Evolutionary conservation across 2,888 invertebrate species (phyloP).

Genomic region (Andricus curvator): DNA sequence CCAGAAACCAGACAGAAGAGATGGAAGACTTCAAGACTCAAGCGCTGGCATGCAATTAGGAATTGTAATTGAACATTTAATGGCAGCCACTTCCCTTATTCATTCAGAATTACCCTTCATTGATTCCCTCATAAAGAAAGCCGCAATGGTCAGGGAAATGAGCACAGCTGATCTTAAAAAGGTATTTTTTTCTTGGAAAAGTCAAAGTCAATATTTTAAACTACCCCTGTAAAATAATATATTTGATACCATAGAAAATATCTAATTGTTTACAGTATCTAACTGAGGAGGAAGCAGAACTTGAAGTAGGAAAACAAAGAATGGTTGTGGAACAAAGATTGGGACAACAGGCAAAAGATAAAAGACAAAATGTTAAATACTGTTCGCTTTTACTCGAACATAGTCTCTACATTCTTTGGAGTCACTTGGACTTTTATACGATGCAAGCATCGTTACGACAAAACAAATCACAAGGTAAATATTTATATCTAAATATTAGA

Average conservation of each 20-base stretch:
- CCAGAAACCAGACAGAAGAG: conserved; percentile 61
- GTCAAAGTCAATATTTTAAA: too few relatives aligned
- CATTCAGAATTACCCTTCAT: conserved; percentile 70
- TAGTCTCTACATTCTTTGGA: conserved; percentile 88
- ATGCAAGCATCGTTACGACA: conserved; percentile 81
- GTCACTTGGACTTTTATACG: conserved; percentile 87
- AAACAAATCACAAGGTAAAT: conserved; percentile 67
- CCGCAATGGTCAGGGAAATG: conserved; percentile 75
- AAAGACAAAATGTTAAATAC: conserved; percentile 82
- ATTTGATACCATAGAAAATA: conserved; percentile 26
- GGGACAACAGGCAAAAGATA: conserved; percentile 80
- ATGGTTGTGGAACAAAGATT: conserved; percentile 78
- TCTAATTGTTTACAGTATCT: conserved; percentile 61
- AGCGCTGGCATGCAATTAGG: conserved; percentile 71
- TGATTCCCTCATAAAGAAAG: conserved; percentile 67
- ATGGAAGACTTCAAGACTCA: conserved; percentile 64
- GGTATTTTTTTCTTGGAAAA: conserved; percentile 48
- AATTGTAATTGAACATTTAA: conserved; percentile 71
- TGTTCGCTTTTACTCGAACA: conserved; percentile 85
- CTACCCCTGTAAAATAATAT: too few relatives aligned
- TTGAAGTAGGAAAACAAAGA: conserved; percentile 71
- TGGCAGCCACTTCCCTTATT: conserved; percentile 68
- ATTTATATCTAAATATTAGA: conserved; percentile 18
- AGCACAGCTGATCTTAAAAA: conserved; percentile 80
- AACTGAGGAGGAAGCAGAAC: conserved; percentile 70